Evolutionary conservation across 2,797 vertebrate species (phyloP), one percentile per base, ranked within the genome.

Genomic region (Neosalanx taihuensis): DNA sequence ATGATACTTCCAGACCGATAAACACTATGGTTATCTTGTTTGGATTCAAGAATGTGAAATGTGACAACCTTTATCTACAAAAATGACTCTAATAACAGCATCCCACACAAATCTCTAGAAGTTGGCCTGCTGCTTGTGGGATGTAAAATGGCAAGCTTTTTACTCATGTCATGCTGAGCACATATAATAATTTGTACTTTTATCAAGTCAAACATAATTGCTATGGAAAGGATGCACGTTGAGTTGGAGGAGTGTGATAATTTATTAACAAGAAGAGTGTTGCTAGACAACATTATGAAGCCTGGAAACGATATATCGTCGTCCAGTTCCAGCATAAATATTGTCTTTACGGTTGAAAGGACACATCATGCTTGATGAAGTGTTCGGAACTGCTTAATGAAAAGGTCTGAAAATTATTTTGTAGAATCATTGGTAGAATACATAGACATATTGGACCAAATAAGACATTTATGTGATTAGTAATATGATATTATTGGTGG

Each of bases 271-370:
- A 49, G 65, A 72, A 67, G 71, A 73, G 72, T 58, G 91, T 92
- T 93, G 91, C 91, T 84, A 89, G 89, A 92, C 89, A 90, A 91
- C n/a, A n/a, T n/a, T n/a, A n/a, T n/a, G n/a, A n/a, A n/a, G n/a
- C n/a, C n/a, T n/a, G n/a, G n/a, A n/a, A n/a, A n/a, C 80, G 77
- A 26, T 13, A 69, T 81, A 64, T 90, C 90, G 88, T 90, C 86
- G 84, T 89, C 89, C 77, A 89, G 78, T 70, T 33, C 12, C 77
- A 77, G 26, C 51, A 78, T 79, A 82, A 92, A 89, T 82, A 89
- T 76, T 83, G 72, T 61, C 49, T 18, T 82, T 70, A 73, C 71
- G 68, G 56, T 65, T 49, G 7, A 6, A 35, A 64, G 33, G 59
- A 64, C n/a, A 49, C 35, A n/a, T n/a, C n/a, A 79, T 73, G 70